Base-by-base conservation (phyloP, 1,140 invertebrate species). In the Drosophila biarmipes region DNA sequence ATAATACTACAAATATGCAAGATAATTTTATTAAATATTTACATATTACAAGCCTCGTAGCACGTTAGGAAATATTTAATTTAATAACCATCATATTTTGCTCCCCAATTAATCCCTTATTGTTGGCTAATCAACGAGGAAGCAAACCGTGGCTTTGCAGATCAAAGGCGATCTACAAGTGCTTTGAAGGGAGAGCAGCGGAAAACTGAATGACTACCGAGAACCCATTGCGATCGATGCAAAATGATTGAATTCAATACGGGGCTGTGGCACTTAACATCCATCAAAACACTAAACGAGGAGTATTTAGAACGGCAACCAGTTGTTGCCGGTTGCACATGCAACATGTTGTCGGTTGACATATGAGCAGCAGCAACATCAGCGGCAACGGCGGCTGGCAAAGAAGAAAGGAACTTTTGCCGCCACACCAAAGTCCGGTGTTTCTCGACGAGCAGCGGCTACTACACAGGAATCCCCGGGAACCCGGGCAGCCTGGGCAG, bases 281-380 rank as follows among this genome's bases (percentile, higher is more conserved):
- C 90, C 90, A 91, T 91, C 90, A 91, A 74, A 81, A 85, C 71
- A 73, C 66, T 82, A 86, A 82, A 87, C 78, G 77, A 81, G 82
- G 77, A 82, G 69, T 87, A 80, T 86, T 86, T 86, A 86, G 81
- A 86, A 86, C 78, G 78, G 78, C 74, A 82, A 71, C 63, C 82
- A 76, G 46, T 49, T 49, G 72, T 76, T 77, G 64, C 66, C 37
- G 48, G 58, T 59, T 73, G 40, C 64, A 73, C 62, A 12, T 67
- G 29, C 29, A 31, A 31, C 29, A 31, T 62, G 58, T 79, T 79
- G 67, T 68, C 69, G 68, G 86, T 91, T 91, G 89, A 91, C 90
- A 91, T 91, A 86, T 91, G 81, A 91, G 85, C 81, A 80, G 38
- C 61, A 73, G 55, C 49, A 40, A 53, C 37, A 42, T 24, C 53